Percentiles rank a stretch among this genome's conserved stretches.
Conservation (phyloP, 2,797 vertebrate species). For the Tragelaphus eurycerus region DNA sequence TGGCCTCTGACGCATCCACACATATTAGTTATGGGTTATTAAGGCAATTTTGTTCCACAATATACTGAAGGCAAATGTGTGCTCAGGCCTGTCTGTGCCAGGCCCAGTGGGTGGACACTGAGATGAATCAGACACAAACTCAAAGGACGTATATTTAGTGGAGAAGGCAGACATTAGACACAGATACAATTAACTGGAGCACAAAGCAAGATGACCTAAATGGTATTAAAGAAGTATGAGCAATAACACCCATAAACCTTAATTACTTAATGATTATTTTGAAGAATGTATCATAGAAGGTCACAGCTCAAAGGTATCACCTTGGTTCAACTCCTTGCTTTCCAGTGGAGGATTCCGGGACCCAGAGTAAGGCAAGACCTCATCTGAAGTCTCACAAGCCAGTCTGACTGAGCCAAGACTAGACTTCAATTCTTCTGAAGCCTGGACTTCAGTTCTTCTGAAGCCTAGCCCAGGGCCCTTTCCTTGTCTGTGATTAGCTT, state of each 20-base stretch:
- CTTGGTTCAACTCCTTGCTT: conserved; percentile 54
- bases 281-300: conserved; percentile 25
- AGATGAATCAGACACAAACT: conserved; percentile 67
- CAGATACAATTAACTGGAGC: conserved; percentile 60
- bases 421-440: conserved; percentile 13
- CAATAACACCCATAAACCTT: conserved; percentile 46
- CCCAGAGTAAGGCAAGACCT: not conserved
- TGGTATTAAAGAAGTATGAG: conserved; percentile 55
- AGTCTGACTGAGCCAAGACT: not conserved
- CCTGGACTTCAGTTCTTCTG: not conserved
- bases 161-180: conserved; percentile 58
- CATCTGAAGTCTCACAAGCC: not conserved
- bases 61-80: conserved; percentile 34
- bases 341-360: conserved; percentile 16
- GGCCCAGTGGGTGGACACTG: conserved; percentile 38
- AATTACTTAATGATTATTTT: conserved; percentile 64
- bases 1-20: not conserved
- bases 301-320: conserved; percentile 53
- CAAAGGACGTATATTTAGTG: conserved; percentile 51
- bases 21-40: not conserved
- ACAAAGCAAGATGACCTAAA: conserved; percentile 65
- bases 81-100: conserved; percentile 35
- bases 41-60: conserved; percentile 23
- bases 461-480: not conserved
- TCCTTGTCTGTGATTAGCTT: not conserved